Evolutionary conservation across 2,113 vertebrate species (phyloP).

Genomic region (Elephas maximus): DNA sequence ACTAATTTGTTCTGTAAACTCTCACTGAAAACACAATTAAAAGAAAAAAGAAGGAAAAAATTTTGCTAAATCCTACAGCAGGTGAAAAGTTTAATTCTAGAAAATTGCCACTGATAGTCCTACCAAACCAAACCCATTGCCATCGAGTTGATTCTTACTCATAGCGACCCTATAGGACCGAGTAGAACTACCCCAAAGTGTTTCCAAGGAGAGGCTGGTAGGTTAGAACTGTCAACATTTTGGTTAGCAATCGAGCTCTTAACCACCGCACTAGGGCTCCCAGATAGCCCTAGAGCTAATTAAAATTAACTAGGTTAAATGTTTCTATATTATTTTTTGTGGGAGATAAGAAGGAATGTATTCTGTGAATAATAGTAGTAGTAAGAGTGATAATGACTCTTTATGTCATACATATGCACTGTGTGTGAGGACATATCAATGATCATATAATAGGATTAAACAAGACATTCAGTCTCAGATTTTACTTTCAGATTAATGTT

Average conservation of each 20-base stretch:
- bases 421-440: neutral
- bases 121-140: too few relatives aligned
- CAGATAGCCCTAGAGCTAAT: neutral
- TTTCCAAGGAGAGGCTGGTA: too few relatives aligned
- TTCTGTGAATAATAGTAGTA: neutral
- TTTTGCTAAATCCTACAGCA: neutral
- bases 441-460: neutral
- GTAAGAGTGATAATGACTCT: neutral
- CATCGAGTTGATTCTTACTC: too few relatives aligned
- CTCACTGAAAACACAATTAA: too few relatives aligned
- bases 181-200: too few relatives aligned
- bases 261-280: too few relatives aligned
- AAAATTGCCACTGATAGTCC: neutral
- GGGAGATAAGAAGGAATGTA: neutral
- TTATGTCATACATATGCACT: neutral
- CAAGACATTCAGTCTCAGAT: neutral
- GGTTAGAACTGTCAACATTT: too few relatives aligned
- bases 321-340: neutral
- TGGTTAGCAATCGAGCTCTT: too few relatives aligned
- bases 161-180: too few relatives aligned
- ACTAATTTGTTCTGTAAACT: too few relatives aligned
- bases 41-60: neutral
- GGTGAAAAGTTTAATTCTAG: neutral
- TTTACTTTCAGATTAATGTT: constrained; percentile 28
- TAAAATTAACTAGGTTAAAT: neutral